phyloP scores from a whole-genome alignment of 2,797 vertebrate genomes.

The Enteromius afrohamiltoni region DNA sequence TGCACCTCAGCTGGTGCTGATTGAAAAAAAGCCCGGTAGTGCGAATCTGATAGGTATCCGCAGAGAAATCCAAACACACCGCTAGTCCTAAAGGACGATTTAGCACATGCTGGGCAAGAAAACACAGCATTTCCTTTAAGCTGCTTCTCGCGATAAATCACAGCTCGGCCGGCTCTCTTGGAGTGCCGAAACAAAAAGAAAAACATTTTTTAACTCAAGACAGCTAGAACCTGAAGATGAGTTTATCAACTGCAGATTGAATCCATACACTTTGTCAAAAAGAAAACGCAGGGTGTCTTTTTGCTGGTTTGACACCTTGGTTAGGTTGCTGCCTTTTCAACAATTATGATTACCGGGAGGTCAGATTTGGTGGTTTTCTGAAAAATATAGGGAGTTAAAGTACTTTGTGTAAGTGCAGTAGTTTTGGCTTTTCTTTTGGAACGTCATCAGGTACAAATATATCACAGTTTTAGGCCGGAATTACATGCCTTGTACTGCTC shows the following conservation, averaged over 20 bases:
- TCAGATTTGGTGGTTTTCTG: constrained; percentile 31
- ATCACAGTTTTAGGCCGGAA: constrained; percentile 8
- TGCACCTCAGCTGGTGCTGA: constrained; percentile 20
- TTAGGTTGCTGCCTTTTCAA: constrained; percentile 11
- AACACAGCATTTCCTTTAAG: constrained; percentile 64
- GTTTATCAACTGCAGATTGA: constrained; percentile 7
- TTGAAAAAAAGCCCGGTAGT: constrained; percentile 43
- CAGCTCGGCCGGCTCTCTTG: constrained; percentile 46
- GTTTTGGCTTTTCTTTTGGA: constrained; percentile 38
- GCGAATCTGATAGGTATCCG: constrained; percentile 61
- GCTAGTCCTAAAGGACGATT: constrained; percentile 63
- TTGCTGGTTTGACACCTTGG: not conserved
- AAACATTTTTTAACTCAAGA: constrained; percentile 13
- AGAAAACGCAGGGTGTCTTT: not conserved
- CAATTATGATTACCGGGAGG: constrained; percentile 5
- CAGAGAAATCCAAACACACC: constrained; percentile 68
- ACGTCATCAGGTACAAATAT: not conserved
- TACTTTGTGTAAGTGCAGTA: constrained; percentile 13
- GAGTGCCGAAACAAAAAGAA: not conserved
- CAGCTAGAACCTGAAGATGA: constrained; percentile 27
- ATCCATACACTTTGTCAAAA: not conserved
- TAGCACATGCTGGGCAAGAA: constrained; percentile 64
- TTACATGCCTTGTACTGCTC: not conserved
- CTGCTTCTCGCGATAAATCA: constrained; percentile 69
- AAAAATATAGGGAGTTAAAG: constrained; percentile 28